phyloP scores from a whole-genome alignment of 2,888 invertebrate species.

The Pyralis farinalis region DNA sequence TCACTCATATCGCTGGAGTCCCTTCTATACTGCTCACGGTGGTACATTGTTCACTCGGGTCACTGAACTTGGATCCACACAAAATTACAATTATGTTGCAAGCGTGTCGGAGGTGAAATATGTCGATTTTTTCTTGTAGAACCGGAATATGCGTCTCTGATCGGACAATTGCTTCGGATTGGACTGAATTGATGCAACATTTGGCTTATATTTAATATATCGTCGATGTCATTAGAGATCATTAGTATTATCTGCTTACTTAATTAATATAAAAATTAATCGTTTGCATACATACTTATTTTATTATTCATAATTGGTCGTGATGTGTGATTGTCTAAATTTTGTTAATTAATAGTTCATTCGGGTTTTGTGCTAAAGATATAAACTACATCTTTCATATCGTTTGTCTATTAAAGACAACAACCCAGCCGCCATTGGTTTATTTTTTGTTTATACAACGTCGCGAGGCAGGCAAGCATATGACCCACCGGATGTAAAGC shows the following conservation, averaged over 20 bases:
- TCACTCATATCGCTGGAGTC: constrained; percentile 25
- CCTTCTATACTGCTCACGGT: constrained; percentile 1
- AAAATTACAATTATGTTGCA: constrained; percentile 12
- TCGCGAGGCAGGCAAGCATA: too few species aligned
- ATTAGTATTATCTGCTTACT: not conserved
- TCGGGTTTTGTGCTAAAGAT: too few species aligned
- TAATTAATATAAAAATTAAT: not conserved
- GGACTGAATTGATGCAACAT: constrained; percentile 7
- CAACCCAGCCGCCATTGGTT: too few species aligned
- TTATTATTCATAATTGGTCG: too few species aligned
- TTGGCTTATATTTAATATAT: constrained; percentile 6
- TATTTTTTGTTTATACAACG: too few species aligned
- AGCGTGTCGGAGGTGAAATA: constrained; percentile 7
- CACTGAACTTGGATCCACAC: constrained; percentile 18
- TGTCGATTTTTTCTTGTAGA: constrained; percentile 3
- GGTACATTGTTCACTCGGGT: constrained; percentile 13
- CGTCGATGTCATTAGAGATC: constrained; percentile 2
- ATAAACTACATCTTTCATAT: too few species aligned
- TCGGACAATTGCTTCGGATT: not conserved
- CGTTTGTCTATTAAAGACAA: too few species aligned
- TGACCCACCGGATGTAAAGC: too few species aligned
- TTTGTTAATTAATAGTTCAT: too few species aligned
- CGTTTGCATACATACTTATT: too few species aligned
- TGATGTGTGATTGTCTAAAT: too few species aligned
- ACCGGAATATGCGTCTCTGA: not conserved